Evolutionary conservation across 2,113 vertebrate species (phyloP), one percentile per base, ranked within the genome.

Genomic region (Menidia beryllina): DNA sequence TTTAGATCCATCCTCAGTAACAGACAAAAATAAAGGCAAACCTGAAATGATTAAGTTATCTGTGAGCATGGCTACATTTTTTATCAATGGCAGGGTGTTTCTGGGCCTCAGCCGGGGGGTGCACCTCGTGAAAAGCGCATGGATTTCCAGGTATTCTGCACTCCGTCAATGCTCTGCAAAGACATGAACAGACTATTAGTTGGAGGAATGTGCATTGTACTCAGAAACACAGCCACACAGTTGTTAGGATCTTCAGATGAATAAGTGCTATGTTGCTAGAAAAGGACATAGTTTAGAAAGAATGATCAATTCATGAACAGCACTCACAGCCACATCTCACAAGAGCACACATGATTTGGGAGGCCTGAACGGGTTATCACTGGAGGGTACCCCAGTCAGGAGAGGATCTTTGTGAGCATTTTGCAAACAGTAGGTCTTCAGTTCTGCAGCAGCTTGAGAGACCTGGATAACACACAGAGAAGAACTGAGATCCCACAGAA

Each of bases 291-390:
- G 30, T 34, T 34, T 34, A 34, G 7, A 1, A 34, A 34, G 7
- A 34, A 3, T 34, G 7, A 34, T 34, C 30, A 34, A 10, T 5
- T 34, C 30, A 34, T 34, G 14, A 47, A 5, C 36, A 47, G 58
- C 61, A 55, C 13, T 9, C 61, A 55, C 13, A 12, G 64, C 50
- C 56, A 25, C 84, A 88, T 85, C 83, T 93, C 82, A 94, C 66
- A 94, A 87, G 8, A 94, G 83, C 41, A 82, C 81, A 77, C 94
- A 94, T 68, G 94, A 94, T 62, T 92, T 93, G 12, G 93, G 93
- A 45, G 93, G 93, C n/a, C 93, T 83, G 87, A 94, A 94, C 0
- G 94, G 94, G 83, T 94, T 94, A 51, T 94, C 93, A 4, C 91
- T 92, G 63, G 93, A 93, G 26, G 93, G 93, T 1, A 94, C 90